phyloP scores from a whole-genome alignment of 2,113 vertebrate genomes.

The Tetrax tetrax region DNA sequence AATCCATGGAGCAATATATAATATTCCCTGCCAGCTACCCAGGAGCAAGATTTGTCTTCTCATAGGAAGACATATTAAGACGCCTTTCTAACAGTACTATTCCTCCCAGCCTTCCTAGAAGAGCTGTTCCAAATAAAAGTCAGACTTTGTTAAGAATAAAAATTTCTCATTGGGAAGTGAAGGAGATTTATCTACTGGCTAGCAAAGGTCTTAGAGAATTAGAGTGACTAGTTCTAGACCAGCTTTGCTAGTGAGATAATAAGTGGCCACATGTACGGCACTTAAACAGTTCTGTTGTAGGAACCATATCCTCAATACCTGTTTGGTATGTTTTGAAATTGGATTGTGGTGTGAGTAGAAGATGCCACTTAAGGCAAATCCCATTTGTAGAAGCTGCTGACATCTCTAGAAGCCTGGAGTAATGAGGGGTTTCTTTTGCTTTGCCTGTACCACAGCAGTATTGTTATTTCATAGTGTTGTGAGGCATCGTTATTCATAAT shows the following conservation, averaged over 20 bases:
- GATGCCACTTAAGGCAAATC: not conserved
- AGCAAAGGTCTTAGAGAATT: not conserved
- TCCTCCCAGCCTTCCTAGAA: not conserved
- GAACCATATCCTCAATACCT: not conserved
- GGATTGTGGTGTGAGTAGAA: not conserved
- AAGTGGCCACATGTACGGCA: not conserved
- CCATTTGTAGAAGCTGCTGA: not conserved
- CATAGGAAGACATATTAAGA: not conserved
- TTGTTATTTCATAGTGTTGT: not conserved
- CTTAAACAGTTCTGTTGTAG: not conserved
- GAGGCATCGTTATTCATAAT: constrained; percentile 13
- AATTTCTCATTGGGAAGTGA: not conserved
- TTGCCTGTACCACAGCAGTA: not conserved
- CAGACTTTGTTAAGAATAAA: not conserved
- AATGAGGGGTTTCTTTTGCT: not conserved
- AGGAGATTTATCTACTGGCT: not conserved
- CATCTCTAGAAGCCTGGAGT: not conserved
- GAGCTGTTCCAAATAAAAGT: not conserved
- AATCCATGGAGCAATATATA: not conserved
- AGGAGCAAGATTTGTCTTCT: not conserved
- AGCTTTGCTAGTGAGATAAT: not conserved
- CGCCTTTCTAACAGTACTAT: not conserved
- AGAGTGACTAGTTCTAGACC: not conserved
- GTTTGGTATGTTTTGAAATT: not conserved
- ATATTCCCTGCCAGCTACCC: not conserved